Base-by-base conservation (phyloP, 2,797 vertebrate genomes). In the Pipistrellus pygmaeus region DNA sequence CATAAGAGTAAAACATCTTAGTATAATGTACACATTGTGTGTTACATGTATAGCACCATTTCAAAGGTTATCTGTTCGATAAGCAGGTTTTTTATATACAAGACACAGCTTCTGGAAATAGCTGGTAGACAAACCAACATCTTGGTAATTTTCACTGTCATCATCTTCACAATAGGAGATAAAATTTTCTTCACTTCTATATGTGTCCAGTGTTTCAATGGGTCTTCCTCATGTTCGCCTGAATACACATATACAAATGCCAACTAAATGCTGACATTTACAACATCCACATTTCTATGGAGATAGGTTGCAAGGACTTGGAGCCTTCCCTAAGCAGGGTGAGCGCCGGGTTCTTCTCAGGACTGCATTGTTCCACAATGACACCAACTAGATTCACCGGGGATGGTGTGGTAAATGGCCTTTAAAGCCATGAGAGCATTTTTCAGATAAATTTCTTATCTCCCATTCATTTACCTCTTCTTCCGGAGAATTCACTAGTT, bases 171-270 rank as follows among this genome's bases (percentile, higher is more conserved):
- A 3, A 27, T 5, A 32, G 10, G 32, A 81, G 32, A 46, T 17
- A 69, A 46, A 32, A 60, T 71, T 92, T 73, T 90, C 78, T 93
- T 55, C 64, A 69, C 11, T 48, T 60, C 73, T 71, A 8, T 48
- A 25, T 1, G 6, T 38, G 13, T 92, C 77, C 51, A 90, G 15
- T 71, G 30, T 84, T 38, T 72, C 2, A 27, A 82, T 9, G 15
- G 60, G 55, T 90, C n/a, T 72, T 68, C 55, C 46, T 92, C 78
- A 30, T 2, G 1, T 62, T 66, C 57, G 32, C 62, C 48, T 69
- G 81, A 12, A 57, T 20, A 60, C 32, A 89, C 48, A 66, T 30
- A 60, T 14, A 57, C 30, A 60, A 71, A 71, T 14, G 18, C 51
- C 48, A 57, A 53, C 23, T 81, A 46, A 80, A 57, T 2, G 7